Percentiles rank a stretch among this genome's conserved stretches.
Evolutionary conservation across 2,888 invertebrate species (phyloP).

Genomic region (Nowickia ferox): DNA sequence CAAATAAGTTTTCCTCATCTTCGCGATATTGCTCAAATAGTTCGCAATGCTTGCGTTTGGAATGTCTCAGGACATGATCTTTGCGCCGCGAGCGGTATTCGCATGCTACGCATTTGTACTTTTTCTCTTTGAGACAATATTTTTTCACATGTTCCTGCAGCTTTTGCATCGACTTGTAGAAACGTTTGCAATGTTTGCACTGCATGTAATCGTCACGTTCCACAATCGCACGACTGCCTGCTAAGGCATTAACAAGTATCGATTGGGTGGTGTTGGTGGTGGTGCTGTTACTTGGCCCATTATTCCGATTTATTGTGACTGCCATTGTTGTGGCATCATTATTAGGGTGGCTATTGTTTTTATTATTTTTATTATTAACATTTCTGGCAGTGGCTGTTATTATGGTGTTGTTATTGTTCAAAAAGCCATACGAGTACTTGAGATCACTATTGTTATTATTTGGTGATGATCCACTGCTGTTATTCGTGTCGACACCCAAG

Average conservation of each 20-base stretch:
- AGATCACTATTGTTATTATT: constrained; percentile 74
- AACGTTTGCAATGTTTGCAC: constrained; percentile 82
- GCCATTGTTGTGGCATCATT: not conserved
- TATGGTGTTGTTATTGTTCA: constrained; percentile 75
- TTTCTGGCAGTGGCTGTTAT: constrained; percentile 45
- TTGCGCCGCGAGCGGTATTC: constrained; percentile 82
- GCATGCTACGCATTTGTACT: constrained; percentile 82
- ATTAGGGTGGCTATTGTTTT: constrained; percentile 47
- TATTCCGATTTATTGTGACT: constrained; percentile 17
- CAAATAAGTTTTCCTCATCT: constrained; percentile 79
- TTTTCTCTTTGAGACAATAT: constrained; percentile 82
- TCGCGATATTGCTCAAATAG: constrained; percentile 78
- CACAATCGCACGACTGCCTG: constrained; percentile 53
- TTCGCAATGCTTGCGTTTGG: constrained; percentile 81
- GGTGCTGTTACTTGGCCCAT: constrained; percentile 13
- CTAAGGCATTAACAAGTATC: constrained; percentile 61
- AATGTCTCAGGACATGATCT: constrained; percentile 82
- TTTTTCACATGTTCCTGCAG: constrained; percentile 82
- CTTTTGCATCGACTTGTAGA: constrained; percentile 81
- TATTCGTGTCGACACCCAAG: constrained; percentile 81
- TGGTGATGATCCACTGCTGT: constrained; percentile 71
- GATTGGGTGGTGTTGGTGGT: constrained; percentile 30
- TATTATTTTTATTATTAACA: constrained; percentile 26
- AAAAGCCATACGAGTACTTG: constrained; percentile 74
- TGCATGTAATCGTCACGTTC: constrained; percentile 79